Base-by-base conservation (phyloP, 2,888 invertebrate species). In the Melieria crassipennis region DNA sequence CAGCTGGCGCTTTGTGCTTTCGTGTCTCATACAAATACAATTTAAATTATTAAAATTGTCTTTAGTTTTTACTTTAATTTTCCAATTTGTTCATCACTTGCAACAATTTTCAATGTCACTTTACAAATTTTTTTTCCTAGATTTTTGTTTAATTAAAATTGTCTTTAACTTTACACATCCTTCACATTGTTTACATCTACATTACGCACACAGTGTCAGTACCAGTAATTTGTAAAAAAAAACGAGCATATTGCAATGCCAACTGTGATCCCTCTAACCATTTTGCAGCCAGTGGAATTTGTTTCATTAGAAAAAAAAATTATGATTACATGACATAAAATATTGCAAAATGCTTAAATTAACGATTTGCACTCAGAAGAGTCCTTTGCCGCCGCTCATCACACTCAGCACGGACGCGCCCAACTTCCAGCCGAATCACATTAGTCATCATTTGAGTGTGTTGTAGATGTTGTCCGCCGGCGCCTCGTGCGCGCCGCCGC, bases 391-490 rank as follows among this genome's bases (percentile, higher is more conserved):
- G 67, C 73, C 73, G 69, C 76, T 76, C 63, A 78, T 71, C 61
- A 79, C 76, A 75, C 77, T 79, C 77, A 81, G 76, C 65, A 81
- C 78, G 66, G 80, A 77, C 68, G 81, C 80, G 80, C 82, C 83
- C 75, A 85, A 78, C 76, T 83, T 83, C 77, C 82, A 81, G 78
- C 84, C 80, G 81, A 85, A 86, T 83, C 84, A 83, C 81, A 83
- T 81, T 78, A 85, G 79, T 84, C 82, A 85, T 85, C 85, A 87
- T 86, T 87, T 87, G 77, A 87, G 80, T 77, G 87, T 87, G 80
- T 87, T 87, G 79, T 87, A 87, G 77, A 87, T 87, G 80, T 86
- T 87, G 78, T 87, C 78, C 57, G 76, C 72, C 58, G 75, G 73
- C 61, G 73, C 75, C 69, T 73, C 71, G 67, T 73, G 70, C 45